A percentile compares a stretch with the other conserved stretches of the same genome.
phyloP scores from a whole-genome alignment of 2,797 vertebrate genomes.

The Orestias chungarensis region DNA sequence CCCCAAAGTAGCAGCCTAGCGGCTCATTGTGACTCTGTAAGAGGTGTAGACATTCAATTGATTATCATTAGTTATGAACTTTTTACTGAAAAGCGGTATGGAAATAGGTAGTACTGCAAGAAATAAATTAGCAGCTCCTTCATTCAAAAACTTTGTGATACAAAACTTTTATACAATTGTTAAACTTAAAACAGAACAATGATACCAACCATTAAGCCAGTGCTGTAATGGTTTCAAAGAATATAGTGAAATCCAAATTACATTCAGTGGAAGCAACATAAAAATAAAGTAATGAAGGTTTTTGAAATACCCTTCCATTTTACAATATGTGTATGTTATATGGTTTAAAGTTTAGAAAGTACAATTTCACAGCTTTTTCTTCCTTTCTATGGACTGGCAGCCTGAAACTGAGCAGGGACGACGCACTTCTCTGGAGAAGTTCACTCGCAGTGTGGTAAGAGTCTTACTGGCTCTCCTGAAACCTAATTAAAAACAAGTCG shows the following conservation, averaged over 20 bases:
- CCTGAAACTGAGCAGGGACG: conserved; percentile 95
- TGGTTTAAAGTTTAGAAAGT: too few relatives aligned
- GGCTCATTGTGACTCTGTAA: background rate
- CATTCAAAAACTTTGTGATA: too few relatives aligned
- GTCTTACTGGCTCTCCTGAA: background rate
- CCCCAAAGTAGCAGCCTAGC: background rate
- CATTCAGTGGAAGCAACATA: background rate
- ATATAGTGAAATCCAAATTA: background rate
- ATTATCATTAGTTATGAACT: background rate
- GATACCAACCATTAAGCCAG: background rate
- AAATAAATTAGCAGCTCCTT: too few relatives aligned
- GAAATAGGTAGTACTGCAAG: background rate
- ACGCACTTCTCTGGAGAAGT: conserved; percentile 99
- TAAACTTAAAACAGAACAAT: background rate
- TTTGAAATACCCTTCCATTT: too few relatives aligned
- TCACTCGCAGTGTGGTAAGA: conserved; percentile 98
- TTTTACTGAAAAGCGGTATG: background rate
- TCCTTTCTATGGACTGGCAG: conserved; percentile 67
- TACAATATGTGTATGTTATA: too few relatives aligned
- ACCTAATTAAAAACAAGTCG: conserved; percentile 1
- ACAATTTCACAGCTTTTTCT: background rate
- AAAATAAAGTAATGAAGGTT: too few relatives aligned
- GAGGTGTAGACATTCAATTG: background rate
- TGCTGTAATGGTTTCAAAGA: background rate
- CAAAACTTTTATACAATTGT: too few relatives aligned